Conservation (phyloP, 2,888 invertebrate genomes). For the Netelia virgata region DNA sequence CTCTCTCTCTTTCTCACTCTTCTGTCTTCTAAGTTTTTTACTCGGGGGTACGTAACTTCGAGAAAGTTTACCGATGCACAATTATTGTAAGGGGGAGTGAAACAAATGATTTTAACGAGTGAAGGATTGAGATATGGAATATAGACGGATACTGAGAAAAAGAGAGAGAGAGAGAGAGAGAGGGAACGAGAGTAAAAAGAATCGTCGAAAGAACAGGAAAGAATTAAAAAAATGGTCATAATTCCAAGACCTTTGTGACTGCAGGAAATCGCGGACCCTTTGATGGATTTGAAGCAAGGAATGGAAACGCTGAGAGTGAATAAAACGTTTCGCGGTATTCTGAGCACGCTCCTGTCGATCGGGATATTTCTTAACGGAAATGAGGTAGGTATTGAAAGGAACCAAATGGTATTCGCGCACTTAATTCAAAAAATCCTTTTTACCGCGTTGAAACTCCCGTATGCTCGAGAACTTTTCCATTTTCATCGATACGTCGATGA, state of each 20-base stretch:
- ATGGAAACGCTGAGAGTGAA: slow-evolving; percentile 96
- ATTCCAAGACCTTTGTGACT: slow-evolving; percentile 65
- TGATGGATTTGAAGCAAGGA: slow-evolving; percentile 99
- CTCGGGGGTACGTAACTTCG: slow-evolving; percentile 24
- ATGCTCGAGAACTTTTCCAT: not conserved
- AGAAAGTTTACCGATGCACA: slow-evolving; percentile 24
- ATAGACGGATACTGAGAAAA: not conserved
- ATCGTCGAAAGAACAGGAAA: slow-evolving; percentile 30
- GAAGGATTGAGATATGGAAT: slow-evolving; percentile 19
- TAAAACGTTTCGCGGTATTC: slow-evolving; percentile 97
- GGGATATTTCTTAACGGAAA: slow-evolving; percentile 98
- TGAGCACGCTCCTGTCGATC: slow-evolving; percentile 96
- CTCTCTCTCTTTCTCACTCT: not conserved
- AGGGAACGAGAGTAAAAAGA: not conserved
- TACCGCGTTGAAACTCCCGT: slow-evolving; percentile 6
- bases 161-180: not conserved
- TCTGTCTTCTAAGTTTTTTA: not conserved
- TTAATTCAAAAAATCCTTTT: slow-evolving; percentile 73
- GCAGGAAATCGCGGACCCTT: slow-evolving; percentile 98
- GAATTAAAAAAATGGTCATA: slow-evolving; percentile 25
- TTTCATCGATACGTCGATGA: not conserved
- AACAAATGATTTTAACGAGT: slow-evolving; percentile 39
- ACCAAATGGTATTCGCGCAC: slow-evolving; percentile 81
- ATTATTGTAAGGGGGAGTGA: slow-evolving; percentile 25
- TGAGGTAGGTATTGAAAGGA: slow-evolving; percentile 84